Percentiles rank a stretch among this genome's conserved stretches.
Evolutionary conservation across 1,140 invertebrate species (phyloP).

Genomic region (Zaprionus camerounensis): DNA sequence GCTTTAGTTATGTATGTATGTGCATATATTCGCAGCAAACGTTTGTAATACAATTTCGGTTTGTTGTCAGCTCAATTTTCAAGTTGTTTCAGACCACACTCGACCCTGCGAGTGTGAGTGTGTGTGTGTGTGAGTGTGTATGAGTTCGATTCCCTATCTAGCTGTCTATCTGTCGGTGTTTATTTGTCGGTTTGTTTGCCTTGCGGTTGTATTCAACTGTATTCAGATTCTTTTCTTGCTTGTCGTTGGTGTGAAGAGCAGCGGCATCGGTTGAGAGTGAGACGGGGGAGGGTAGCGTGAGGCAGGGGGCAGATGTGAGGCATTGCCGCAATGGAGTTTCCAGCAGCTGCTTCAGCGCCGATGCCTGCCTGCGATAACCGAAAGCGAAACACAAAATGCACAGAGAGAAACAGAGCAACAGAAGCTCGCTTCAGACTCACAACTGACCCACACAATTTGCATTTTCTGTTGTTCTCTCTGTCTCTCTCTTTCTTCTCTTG

Average conservation of each 20-base stretch:
- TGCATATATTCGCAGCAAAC: conserved; percentile 65
- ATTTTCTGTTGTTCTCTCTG: conserved; percentile 29
- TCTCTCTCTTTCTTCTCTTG: neutral
- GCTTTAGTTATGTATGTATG: conserved; percentile 80
- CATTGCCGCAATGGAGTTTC: conserved; percentile 31
- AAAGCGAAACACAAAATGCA: conserved; percentile 24
- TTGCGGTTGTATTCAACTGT: conserved; percentile 43
- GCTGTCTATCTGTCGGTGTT: conserved; percentile 41
- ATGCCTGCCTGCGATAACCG: conserved; percentile 60
- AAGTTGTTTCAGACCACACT: conserved; percentile 62
- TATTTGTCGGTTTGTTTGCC: conserved; percentile 64
- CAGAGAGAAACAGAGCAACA: conserved; percentile 38
- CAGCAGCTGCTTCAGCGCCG: conserved; percentile 44
- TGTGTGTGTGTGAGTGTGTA: conserved; percentile 18
- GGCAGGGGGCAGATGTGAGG: neutral
- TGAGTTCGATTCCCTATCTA: conserved; percentile 20
- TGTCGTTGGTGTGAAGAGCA: conserved; percentile 3
- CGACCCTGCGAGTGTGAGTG: conserved; percentile 6
- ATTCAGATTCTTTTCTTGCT: conserved; percentile 62
- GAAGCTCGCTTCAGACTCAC: neutral
- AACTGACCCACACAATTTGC: conserved; percentile 40
- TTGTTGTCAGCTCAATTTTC: conserved; percentile 81
- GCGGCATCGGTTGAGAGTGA: neutral
- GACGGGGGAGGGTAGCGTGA: neutral
- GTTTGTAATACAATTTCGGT: conserved; percentile 78